A percentile compares a stretch with the other conserved stretches of the same genome.
Conservation (phyloP, 1,140 invertebrate genomes). For the Pogonomyrmex californicus region DNA sequence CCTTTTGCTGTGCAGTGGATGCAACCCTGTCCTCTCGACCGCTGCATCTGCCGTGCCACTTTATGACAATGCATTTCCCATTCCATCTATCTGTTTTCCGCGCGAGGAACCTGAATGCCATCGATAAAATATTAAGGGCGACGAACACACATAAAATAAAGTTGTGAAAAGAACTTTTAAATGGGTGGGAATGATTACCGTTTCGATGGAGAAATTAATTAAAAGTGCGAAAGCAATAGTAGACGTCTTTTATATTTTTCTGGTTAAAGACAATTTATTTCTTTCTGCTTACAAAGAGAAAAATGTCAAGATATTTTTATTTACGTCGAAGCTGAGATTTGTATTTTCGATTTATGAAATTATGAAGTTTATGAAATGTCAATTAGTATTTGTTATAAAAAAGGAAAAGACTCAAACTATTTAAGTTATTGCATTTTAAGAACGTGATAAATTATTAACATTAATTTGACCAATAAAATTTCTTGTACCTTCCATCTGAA, state of each 20-base stretch:
- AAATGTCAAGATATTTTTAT: neutral
- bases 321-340: neutral
- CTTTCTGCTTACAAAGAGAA: neutral
- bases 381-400: neutral
- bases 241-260: neutral
- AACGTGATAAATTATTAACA: constrained; percentile 24
- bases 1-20: constrained; percentile 42
- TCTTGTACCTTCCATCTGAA: neutral
- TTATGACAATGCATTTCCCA: constrained; percentile 74
- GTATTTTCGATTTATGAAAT: neutral
- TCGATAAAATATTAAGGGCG: constrained; percentile 74
- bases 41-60: constrained; percentile 66
- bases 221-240: neutral
- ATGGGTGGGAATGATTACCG: neutral
- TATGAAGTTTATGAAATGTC: neutral
- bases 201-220: constrained; percentile 19
- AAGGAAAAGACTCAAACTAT: neutral
- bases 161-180: constrained; percentile 44
- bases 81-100: constrained; percentile 61
- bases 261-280: neutral
- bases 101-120: constrained; percentile 67
- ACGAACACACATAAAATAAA: constrained; percentile 58
- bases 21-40: constrained; percentile 27
- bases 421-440: neutral
- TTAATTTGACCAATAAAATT: constrained; percentile 29